Evolutionary conservation across 2,113 vertebrate genomes (phyloP), one percentile per base, ranked within the genome.

Genomic region (Hippocampus comes): DNA sequence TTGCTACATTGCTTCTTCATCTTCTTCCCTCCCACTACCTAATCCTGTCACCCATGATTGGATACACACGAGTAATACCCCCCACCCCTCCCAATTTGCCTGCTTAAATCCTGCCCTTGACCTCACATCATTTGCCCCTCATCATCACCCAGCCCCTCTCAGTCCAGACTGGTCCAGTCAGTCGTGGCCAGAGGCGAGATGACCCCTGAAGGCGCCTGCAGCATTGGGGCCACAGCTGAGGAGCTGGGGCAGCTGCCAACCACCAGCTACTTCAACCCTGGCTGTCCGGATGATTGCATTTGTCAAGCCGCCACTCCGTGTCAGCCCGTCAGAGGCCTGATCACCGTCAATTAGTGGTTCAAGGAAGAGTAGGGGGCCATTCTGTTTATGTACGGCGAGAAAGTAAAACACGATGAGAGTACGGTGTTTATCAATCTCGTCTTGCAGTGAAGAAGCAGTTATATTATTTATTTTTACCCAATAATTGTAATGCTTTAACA

Each of bases 221-320:
- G 80, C 42, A 20, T 59, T 21, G 63, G 70, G 87, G 88, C 87
- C 90, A 86, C 91, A 91, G 86, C 88, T 91, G 91, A 92, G 90
- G 86, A 91, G 88, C 82, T 66, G 43, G 86, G 89, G 91, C 89
- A 92, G 89, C 92, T 93, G 92, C 91, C 92, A 93, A 91, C 81
- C 86, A 89, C 75, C 55, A 57, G 73, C 87, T 86, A 85, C 86
- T 91, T 92, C 92, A 93, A 89, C 86, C 86, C 61, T 10, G 78
- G 77, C 82, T 83, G 89, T 92, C 89, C 87, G 89, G 89, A 92
- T 93, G 92, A 93, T 88, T 84, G 87, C 88, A 71, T 92, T 90
- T 93, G 92, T 93, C 92, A 93, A 90, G 86, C 90, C 90, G 91
- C 92, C 92, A 93, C 87, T 90, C 86, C 74, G 81, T n/a, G 89